Evolutionary conservation across 1,140 invertebrate species (phyloP), one percentile per base, ranked within the genome.

Genomic region (Papilio xuthus): DNA sequence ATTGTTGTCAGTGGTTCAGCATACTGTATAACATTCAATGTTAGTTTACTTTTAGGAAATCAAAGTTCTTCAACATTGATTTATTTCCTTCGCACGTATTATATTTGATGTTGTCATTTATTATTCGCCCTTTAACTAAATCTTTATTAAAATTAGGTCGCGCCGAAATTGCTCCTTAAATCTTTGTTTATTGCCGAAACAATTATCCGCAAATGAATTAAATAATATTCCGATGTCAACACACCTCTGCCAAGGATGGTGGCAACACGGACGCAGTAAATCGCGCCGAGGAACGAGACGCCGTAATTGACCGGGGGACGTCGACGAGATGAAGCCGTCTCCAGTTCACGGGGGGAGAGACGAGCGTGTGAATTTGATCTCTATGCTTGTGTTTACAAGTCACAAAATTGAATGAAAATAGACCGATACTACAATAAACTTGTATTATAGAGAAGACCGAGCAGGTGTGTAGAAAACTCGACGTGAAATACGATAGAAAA

Each of bases 261-360:
- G 70, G 70, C 41, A 47, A 78, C 79, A 53, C 26, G 53, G 26
- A 13, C 20, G 83, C 87, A 87, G 89, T 90, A 89, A 90, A 89
- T 90, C 84, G 82, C 82, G 32, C 82, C 70, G 63, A 78, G 79
- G 80, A 86, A 84, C 78, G 86, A 69, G 80, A 84, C 82, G 60
- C 79, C 63, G 83, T 89, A 89, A 89, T 89, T 90, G 85, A 79
- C 41, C 37, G 60, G 84, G 84, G 83, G 82, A 81, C 79, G 56
- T 20, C 50, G 81, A 76, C 60, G 78, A 85, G 84, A 88, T 88
- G 80, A 86, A 89, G 86, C 80, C 85, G 82, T 90, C 82, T 73
- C 79, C 82, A 77, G 78, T 70, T 28, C 60, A 10, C 42, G 26
- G 9, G n/a, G 70, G 70, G 70, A 41, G 37, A 70, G 1, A 20